Conservation (phyloP, 1,140 invertebrate species). For the Procambarus virginalis region DNA sequence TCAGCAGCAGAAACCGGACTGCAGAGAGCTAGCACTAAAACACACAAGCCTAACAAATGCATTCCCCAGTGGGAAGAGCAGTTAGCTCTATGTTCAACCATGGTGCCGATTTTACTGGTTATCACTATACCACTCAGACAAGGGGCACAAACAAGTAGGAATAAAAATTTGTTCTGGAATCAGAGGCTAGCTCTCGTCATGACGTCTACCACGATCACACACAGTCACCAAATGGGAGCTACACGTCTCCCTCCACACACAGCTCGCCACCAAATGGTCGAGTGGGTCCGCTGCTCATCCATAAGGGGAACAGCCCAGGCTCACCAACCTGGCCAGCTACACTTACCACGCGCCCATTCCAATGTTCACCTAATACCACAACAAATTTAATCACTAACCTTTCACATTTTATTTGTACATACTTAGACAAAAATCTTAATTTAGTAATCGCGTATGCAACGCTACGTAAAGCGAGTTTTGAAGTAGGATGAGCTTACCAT, state of each 20-base stretch:
- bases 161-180: conserved; percentile 51
- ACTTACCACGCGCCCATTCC: background rate
- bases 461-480: background rate
- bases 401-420: background rate
- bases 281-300: conserved; percentile 20
- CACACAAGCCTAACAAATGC: conserved; percentile 55
- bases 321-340: background rate
- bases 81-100: conserved; percentile 51
- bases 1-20: conserved; percentile 48
- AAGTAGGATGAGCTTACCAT: background rate
- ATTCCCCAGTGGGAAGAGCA: conserved; percentile 56
- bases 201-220: conserved; percentile 62
- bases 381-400: background rate
- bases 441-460: too few relatives aligned
- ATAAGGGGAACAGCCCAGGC: conserved; percentile 11
- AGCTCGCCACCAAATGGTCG: conserved; percentile 53
- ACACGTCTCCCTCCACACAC: conserved; percentile 45
- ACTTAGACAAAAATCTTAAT: too few relatives aligned
- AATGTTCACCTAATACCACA: background rate
- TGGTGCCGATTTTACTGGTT: conserved; percentile 33
- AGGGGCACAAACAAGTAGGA: conserved; percentile 46
- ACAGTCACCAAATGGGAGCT: conserved; percentile 44
- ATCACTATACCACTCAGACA: conserved; percentile 23
- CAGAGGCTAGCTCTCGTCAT: conserved; percentile 56
- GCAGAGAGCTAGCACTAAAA: conserved; percentile 52